Evolutionary conservation across 92 coral and sea anemone species (phyloP).

Genomic region (Diadumene lineata): DNA sequence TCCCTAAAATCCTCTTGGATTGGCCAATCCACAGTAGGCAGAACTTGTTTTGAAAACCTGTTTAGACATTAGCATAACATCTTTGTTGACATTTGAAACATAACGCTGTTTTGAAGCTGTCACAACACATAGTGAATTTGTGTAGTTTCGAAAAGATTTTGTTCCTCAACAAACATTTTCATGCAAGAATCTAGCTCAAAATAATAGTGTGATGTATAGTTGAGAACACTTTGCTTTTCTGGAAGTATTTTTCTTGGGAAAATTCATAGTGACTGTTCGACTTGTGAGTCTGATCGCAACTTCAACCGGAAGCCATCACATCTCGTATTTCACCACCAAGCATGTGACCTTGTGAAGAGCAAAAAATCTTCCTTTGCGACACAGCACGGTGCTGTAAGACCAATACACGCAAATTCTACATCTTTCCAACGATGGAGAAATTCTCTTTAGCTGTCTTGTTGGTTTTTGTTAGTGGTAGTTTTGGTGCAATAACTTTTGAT

Average conservation of each 20-base stretch:
- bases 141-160: too few relatives aligned
- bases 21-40: background rate
- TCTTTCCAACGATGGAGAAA: background rate
- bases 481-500: conserved; percentile 39
- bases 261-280: background rate
- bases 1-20: too few relatives aligned
- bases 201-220: too few relatives aligned
- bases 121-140: too few relatives aligned
- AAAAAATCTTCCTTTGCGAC: background rate
- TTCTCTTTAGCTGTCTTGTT: background rate
- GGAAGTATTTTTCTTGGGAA: background rate
- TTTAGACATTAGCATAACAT: background rate
- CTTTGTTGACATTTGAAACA: background rate
- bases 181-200: too few relatives aligned
- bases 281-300: background rate
- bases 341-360: conserved; percentile 23
- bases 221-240: background rate
- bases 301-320: conserved; percentile 21
- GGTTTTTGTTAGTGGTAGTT: background rate
- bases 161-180: too few relatives aligned
- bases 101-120: background rate
- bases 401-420: background rate
- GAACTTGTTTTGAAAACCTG: background rate
- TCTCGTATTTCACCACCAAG: conserved; percentile 13
- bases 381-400: background rate